phyloP scores from a whole-genome alignment of 2,113 vertebrate genomes.

The Cervus canadensis region DNA sequence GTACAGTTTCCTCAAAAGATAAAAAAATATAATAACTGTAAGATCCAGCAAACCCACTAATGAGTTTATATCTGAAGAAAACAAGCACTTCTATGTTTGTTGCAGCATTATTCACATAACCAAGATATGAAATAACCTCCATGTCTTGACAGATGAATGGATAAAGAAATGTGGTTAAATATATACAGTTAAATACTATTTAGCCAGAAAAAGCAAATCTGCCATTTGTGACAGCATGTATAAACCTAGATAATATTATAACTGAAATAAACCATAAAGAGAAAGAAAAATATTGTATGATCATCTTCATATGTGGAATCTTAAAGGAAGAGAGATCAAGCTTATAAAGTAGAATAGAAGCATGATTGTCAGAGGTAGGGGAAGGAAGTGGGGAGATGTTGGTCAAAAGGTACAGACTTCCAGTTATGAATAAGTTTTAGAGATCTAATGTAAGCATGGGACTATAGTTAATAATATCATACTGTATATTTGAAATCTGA shows the following conservation, averaged over 20 bases:
- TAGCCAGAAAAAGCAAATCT: neutral
- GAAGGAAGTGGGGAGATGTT: neutral
- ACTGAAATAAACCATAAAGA: neutral
- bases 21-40: neutral
- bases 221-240: neutral
- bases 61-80: neutral
- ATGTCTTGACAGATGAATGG: neutral
- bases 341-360: neutral
- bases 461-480: neutral
- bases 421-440: neutral
- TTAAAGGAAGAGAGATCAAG: neutral
- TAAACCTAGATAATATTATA: neutral
- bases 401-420: neutral
- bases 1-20: neutral
- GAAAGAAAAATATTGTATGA: neutral
- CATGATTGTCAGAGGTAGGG: neutral
- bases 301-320: neutral
- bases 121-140: neutral
- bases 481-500: neutral
- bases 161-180: neutral
- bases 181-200: neutral
- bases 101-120: neutral
- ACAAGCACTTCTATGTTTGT: neutral
- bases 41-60: neutral
- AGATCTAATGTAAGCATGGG: neutral